Percentiles rank a stretch among this genome's conserved stretches.
These are phyloP conservation scores for Oeneis ivallda DNA, from an alignment of 2,888 invertebrate species.

Conservation along the genomic window DNA sequence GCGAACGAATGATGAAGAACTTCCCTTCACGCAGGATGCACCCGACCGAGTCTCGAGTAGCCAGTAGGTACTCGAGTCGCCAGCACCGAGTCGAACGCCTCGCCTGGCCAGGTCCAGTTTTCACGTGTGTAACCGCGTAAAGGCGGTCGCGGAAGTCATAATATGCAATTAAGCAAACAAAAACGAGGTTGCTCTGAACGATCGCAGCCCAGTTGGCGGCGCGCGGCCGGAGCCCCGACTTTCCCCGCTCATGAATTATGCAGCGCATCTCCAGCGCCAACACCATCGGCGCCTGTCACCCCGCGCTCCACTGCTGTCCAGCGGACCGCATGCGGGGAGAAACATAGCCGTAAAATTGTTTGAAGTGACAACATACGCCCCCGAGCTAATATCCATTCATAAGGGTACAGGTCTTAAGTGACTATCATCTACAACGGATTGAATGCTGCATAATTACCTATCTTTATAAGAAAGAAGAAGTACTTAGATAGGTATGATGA, in stretches of 20 bases:
- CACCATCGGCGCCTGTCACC: conserved; percentile 14
- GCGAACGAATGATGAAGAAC: too few species aligned
- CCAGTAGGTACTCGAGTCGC: background rate
- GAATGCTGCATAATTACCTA: too few species aligned
- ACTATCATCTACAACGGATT: too few species aligned
- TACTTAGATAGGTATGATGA: too few species aligned
- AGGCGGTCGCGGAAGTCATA: background rate
- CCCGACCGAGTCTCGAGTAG: too few species aligned
- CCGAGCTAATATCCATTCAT: too few species aligned
- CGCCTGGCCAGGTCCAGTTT: background rate
- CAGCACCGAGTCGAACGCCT: background rate
- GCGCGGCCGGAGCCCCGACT: conserved; percentile 61
- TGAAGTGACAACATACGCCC: too few species aligned
- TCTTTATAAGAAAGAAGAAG: too few species aligned
- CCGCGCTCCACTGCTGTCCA: background rate
- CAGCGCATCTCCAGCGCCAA: conserved; percentile 35
- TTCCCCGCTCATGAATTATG: conserved; percentile 63
- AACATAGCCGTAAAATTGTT: too few species aligned
- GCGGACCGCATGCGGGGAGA: too few species aligned
- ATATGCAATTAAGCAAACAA: conserved; percentile 51
- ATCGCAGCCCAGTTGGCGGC: conserved; percentile 43
- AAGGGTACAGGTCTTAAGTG: too few species aligned
- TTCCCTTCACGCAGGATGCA: too few species aligned
- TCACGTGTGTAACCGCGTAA: background rate
- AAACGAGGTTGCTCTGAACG: conserved; percentile 59